Evolutionary conservation across 2,797 vertebrate species (phyloP).

Genomic region (Capromys pilorides): DNA sequence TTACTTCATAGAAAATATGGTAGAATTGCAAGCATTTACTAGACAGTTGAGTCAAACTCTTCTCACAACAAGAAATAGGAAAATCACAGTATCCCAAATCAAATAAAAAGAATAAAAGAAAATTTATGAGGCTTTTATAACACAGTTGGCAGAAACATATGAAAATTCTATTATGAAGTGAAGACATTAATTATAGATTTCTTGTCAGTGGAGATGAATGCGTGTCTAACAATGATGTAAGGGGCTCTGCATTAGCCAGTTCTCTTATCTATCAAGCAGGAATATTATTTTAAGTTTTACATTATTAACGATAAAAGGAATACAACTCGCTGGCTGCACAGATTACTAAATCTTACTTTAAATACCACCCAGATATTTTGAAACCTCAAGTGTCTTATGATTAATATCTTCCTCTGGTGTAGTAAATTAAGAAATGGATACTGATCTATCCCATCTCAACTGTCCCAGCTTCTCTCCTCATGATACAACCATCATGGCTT

Average conservation of each 20-base stretch:
- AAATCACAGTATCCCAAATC: slow-evolving; percentile 19
- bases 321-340: neutral
- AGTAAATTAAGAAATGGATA: slow-evolving; percentile 50
- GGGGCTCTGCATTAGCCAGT: neutral
- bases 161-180: slow-evolving; percentile 68
- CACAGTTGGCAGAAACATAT: slow-evolving; percentile 57
- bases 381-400: slow-evolving; percentile 58
- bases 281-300: slow-evolving; percentile 50
- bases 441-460: neutral
- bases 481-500: neutral
- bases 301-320: slow-evolving; percentile 63
- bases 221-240: slow-evolving; percentile 60
- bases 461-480: neutral
- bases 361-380: slow-evolving; percentile 57
- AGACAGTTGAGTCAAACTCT: slow-evolving; percentile 2
- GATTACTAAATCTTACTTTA: slow-evolving; percentile 53
- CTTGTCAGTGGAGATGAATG: slow-evolving; percentile 73
- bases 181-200: slow-evolving; percentile 80
- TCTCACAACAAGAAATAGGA: neutral
- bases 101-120: slow-evolving; percentile 25
- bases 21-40: slow-evolving; percentile 45
- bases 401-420: slow-evolving; percentile 42
- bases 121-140: slow-evolving; percentile 25
- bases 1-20: neutral
- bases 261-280: slow-evolving; percentile 13